Evolutionary conservation across 2,113 vertebrate genomes (phyloP).

Genomic region (Ifrita kowaldi): DNA sequence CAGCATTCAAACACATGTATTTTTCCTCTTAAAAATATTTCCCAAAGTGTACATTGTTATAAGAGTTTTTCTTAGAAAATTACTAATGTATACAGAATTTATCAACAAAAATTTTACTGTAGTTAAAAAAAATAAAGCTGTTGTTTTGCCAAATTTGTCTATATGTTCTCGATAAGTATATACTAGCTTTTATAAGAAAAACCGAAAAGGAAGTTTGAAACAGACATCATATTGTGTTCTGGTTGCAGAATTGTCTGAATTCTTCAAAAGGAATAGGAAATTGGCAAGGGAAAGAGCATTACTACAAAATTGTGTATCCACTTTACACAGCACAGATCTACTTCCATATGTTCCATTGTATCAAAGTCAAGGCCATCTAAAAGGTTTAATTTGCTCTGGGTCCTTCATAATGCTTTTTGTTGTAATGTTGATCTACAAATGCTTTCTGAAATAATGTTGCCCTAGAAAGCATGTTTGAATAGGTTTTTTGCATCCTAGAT

Average conservation of each 20-base stretch:
- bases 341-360: constrained; percentile 1
- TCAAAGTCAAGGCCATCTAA: constrained; percentile 14
- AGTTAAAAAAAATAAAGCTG: not conserved
- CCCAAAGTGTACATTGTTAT: not conserved
- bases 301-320: not conserved
- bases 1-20: not conserved
- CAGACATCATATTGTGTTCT: rapidly evolving
- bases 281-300: not conserved
- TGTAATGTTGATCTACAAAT: constrained; percentile 20
- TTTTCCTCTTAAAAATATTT: not conserved
- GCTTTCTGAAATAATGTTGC: constrained; percentile 19
- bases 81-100: not conserved
- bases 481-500: not conserved
- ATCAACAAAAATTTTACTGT: not conserved
- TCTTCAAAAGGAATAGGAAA: constrained; percentile 4
- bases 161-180: not conserved
- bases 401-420: constrained; percentile 33
- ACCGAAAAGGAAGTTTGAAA: not conserved
- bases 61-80: not conserved
- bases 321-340: not conserved
- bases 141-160: not conserved
- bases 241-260: not conserved
- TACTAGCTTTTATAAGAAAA: not conserved
- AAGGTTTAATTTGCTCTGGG: constrained; percentile 41
- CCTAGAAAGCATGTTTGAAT: not conserved